Conservation (phyloP, 2,113 vertebrate genomes). For the Antennarius striatus region DNA sequence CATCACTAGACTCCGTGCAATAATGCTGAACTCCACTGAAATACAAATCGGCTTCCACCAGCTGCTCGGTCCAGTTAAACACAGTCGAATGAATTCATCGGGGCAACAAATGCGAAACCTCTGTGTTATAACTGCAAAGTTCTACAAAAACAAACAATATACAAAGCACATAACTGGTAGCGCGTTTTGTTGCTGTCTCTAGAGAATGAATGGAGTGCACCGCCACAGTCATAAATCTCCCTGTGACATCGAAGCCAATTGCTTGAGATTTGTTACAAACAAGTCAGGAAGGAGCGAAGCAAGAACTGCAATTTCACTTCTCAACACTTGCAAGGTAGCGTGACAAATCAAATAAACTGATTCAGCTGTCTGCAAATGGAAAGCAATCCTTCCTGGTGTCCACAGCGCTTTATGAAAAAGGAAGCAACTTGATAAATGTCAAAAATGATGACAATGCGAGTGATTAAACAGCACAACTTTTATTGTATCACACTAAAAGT, state of each 20-base stretch:
- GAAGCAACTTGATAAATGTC: neutral
- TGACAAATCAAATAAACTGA: conserved; percentile 7
- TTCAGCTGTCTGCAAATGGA: conserved; percentile 15
- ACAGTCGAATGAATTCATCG: neutral
- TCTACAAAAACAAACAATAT: neutral
- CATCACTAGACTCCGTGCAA: neutral
- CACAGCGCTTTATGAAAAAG: neutral
- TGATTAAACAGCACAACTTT: neutral
- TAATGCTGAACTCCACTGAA: neutral
- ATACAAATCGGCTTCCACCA: neutral
- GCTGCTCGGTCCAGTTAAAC: neutral
- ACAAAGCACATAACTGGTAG: conserved; percentile 9
- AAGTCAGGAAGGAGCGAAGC: neutral
- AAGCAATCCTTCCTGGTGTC: conserved; percentile 6
- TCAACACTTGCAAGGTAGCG: conserved; percentile 27
- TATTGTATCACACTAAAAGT: neutral
- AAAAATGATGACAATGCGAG: neutral
- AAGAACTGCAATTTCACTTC: conserved; percentile 16
- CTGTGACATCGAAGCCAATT: conserved; percentile 24
- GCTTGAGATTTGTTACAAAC: conserved; percentile 36
- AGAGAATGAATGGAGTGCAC: conserved; percentile 8
- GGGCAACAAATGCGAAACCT: neutral
- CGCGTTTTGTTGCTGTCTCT: conserved; percentile 12
- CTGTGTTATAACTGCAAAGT: neutral
- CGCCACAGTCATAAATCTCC: conserved; percentile 28